Percentiles rank a stretch among this genome's conserved stretches.
These are phyloP conservation scores for Ceratina japonica DNA, from an alignment of 1,140 invertebrate genomes.

Conservation along the genomic window DNA sequence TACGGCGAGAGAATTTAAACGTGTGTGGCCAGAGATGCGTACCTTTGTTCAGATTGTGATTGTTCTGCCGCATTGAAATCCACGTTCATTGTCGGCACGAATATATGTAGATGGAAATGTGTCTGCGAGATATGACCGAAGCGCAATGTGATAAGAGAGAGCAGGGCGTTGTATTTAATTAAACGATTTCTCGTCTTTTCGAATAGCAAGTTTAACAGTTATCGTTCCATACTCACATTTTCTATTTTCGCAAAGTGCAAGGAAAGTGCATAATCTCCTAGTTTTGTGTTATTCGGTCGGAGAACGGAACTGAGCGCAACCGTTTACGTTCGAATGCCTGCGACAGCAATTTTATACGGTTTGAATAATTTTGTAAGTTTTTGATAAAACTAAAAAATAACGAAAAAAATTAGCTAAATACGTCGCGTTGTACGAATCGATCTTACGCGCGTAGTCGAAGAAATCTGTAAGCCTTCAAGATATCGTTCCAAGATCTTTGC, in stretches of 20 bases:
- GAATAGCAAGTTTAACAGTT: slow-evolving; percentile 24
- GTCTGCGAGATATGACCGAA: background rate
- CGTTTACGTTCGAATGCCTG: background rate
- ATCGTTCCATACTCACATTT: slow-evolving; percentile 15
- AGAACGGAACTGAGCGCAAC: background rate
- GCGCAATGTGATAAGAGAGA: background rate
- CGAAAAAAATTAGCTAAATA: background rate
- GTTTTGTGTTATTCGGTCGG: background rate
- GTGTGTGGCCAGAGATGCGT: background rate
- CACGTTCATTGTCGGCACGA: background rate
- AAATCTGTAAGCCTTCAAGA: background rate
- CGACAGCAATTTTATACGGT: background rate
- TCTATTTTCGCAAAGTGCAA: background rate
- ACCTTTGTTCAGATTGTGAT: background rate
- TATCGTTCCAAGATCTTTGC: background rate
- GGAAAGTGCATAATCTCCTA: slow-evolving; percentile 22
- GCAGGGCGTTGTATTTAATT: slow-evolving; percentile 1
- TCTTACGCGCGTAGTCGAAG: background rate
- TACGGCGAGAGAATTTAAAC: background rate
- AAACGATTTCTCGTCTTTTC: background rate
- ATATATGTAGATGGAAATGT: background rate
- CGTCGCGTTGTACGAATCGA: background rate
- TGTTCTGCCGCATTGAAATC: slow-evolving; percentile 1
- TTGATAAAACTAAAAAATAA: background rate
- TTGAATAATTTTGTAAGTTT: slow-evolving; percentile 14